Evolutionary conservation across 2,888 invertebrate species (phyloP), one percentile per base, ranked within the genome.

Genomic region (Drosophila maculinotata): DNA sequence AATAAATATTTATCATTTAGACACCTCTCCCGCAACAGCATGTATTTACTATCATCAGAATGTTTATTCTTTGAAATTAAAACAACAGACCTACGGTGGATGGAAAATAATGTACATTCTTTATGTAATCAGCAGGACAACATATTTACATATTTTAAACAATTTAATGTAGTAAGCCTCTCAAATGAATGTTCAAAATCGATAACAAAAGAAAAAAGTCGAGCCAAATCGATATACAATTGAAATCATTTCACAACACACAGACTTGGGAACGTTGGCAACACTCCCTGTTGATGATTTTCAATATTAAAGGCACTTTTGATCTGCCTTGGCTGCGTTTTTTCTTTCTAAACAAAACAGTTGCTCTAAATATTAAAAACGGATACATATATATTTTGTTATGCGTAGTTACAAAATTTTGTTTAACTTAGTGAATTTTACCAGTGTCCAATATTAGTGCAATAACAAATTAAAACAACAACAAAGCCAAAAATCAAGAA

Each of bases 201-300:
- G 17, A 44, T 41, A 12, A 7, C 0, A 0, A 7, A 14, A 8
- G 5, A 9, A 8, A 17, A 8, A 31, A 10, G 6, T 42, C n/a
- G 54, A 48, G 54, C 63, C 30, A 7, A 30, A 30, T n/a, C 48
- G 48, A 31, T 44, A 26, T 20, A 7, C 17, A 7, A 2, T 8
- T 15, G 14, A 17, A 10, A 14, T 26, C 15, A 47, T 25, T 66
- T n/a, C 3, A 1, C 66, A 65, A 20, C 56, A 56, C 66, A 25
- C 0, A 12, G 15, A 47, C 38, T 45, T 41, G 9, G 6, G 5
- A n/a, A 4, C 58, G 33, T 42, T 69, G 33, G 8, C 57, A 79
- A 53, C 80, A 79, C 80, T 71, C 5, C 4, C 9, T 59, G 59
- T 51, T 73, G 79, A 81, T 85, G 79, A 79, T 82, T 85, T 81